These are phyloP conservation scores for Eumerus sabulonum DNA, from an alignment of 2,888 invertebrate genomes.

Conservation along the genomic window DNA sequence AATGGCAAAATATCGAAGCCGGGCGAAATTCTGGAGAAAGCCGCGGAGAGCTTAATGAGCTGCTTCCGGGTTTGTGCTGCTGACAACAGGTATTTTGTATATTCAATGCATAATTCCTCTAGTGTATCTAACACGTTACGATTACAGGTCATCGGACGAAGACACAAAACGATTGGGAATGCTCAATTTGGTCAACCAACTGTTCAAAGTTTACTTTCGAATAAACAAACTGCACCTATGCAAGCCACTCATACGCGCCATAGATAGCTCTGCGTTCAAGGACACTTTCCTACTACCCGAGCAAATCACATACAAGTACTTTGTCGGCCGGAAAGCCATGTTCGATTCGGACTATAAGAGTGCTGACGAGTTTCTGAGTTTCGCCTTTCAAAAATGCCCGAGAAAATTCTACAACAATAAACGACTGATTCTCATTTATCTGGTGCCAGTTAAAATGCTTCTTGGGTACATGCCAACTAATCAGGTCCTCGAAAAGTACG, in stretches of 20 bases:
- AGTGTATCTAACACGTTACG: too few species aligned
- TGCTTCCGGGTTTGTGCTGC: conserved; percentile 97
- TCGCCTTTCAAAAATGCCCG: conserved; percentile 95
- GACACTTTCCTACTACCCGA: conserved; percentile 94
- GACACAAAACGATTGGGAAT: conserved; percentile 98
- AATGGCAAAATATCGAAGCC: conserved; percentile 80
- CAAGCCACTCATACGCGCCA: conserved; percentile 97
- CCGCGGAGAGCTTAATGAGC: conserved; percentile 94
- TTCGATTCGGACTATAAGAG: conserved; percentile 97
- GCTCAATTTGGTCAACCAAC: conserved; percentile 96
- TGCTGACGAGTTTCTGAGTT: conserved; percentile 95
- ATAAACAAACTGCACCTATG: conserved; percentile 93
- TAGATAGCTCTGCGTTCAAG: conserved; percentile 94
- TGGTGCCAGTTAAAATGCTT: conserved; percentile 98
- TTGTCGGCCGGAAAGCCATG: conserved; percentile 98
- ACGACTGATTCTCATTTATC: conserved; percentile 93
- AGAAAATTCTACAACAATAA: conserved; percentile 90
- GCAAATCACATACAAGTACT: conserved; percentile 97
- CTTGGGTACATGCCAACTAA: conserved; percentile 96
- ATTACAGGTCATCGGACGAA: conserved; percentile 85
- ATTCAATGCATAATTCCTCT: too few species aligned
- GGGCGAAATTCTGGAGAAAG: conserved; percentile 87
- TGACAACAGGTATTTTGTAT: conserved; percentile 85
- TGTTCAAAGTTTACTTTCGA: conserved; percentile 95
- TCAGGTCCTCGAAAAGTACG: conserved; percentile 90